Evolutionary conservation across 35 echinoderm and acorn worm genomes (phyloP).

Genomic region (Diadema setosum): DNA sequence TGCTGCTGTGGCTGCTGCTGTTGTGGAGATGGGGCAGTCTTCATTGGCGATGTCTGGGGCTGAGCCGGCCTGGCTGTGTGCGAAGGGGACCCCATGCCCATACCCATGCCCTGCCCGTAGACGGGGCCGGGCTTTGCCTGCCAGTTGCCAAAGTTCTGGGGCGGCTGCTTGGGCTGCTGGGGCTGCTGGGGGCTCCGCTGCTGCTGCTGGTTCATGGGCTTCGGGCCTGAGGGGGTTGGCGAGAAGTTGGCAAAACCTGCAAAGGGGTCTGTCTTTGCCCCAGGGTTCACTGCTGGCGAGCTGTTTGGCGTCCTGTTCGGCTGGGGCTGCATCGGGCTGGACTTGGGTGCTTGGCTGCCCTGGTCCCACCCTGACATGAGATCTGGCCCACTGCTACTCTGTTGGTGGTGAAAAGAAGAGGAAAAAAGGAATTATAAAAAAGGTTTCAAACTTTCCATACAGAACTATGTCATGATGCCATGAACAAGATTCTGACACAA

Average conservation of each 20-base stretch:
- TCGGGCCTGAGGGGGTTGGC: not conserved
- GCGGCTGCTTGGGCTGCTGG: not conserved
- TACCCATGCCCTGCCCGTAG: not conserved
- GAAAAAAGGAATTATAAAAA: not conserved
- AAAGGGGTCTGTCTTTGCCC: constrained; percentile 71
- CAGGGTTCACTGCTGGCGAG: not conserved
- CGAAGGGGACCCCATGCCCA: not conserved
- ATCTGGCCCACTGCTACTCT: constrained; percentile 87
- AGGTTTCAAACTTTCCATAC: no score
- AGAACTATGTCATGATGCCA: no score
- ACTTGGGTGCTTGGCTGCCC: not conserved
- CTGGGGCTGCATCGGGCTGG: constrained; percentile 54
- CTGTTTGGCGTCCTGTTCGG: not conserved
- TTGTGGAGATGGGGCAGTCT: constrained; percentile 22
- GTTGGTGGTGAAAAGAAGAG: not conserved
- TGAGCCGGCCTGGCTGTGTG: not conserved
- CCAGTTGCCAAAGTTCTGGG: not conserved
- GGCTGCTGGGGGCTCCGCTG: not conserved
- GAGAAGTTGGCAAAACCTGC: constrained; percentile 70
- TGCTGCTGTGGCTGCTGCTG: not conserved
- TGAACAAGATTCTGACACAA: no score
- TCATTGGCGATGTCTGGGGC: constrained; percentile 1
- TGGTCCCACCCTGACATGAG: constrained; percentile 78
- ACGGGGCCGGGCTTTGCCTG: not conserved
- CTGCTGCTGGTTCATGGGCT: not conserved